Evolutionary conservation across 1,140 invertebrate genomes (phyloP).

Genomic region (Drosophila navojoa): DNA sequence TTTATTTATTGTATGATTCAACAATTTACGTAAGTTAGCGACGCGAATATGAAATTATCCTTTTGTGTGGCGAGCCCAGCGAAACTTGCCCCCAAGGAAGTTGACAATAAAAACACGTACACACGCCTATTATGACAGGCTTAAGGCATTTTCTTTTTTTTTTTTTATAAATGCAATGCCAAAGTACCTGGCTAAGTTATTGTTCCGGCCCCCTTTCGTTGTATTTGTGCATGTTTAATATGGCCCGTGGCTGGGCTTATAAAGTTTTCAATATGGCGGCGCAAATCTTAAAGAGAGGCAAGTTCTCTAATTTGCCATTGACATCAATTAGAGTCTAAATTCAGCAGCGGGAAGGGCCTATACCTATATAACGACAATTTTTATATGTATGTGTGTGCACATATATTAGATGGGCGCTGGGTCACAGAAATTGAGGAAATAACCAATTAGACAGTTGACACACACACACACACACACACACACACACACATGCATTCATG

Average conservation of each 20-base stretch:
- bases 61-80: slow-evolving; percentile 34
- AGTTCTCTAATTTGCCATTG: slow-evolving; percentile 1
- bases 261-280: slow-evolving; percentile 1
- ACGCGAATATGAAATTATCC: slow-evolving; percentile 69
- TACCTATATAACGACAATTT: slow-evolving; percentile 1
- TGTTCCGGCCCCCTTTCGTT: slow-evolving; percentile 34
- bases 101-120: slow-evolving; percentile 62
- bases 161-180: slow-evolving; percentile 38
- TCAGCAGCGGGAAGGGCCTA: neutral
- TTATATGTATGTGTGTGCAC: neutral
- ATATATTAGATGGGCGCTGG: slow-evolving; percentile 14
- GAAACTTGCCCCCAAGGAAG: slow-evolving; percentile 15
- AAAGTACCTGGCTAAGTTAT: slow-evolving; percentile 52
- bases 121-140: slow-evolving; percentile 53
- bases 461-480: slow-evolving; percentile 4
- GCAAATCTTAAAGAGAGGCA: slow-evolving; percentile 11
- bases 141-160: slow-evolving; percentile 3
- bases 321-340: slow-evolving; percentile 20
- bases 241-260: slow-evolving; percentile 20
- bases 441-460: slow-evolving; percentile 43
- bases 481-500: neutral
- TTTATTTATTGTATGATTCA: slow-evolving; percentile 73
- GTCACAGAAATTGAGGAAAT: slow-evolving; percentile 45
- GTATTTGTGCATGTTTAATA: slow-evolving; percentile 47
- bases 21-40: slow-evolving; percentile 69